These are phyloP conservation scores for Acanthis flammea DNA, from an alignment of 2,797 vertebrate species.

Conservation along the genomic window DNA sequence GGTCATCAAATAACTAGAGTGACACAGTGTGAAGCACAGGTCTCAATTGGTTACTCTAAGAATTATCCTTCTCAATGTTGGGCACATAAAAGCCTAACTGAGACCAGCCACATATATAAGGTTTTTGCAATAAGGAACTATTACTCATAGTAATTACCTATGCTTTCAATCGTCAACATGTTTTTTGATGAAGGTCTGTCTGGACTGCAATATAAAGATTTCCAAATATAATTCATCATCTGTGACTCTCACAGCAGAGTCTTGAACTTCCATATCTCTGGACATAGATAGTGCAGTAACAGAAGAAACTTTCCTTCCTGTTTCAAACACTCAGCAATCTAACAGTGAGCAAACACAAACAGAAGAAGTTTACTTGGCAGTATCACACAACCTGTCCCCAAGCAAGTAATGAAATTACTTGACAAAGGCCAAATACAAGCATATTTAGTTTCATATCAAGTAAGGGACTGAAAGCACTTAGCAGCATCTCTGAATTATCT, in stretches of 20 bases:
- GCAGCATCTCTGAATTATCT: not conserved
- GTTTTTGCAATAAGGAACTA: not conserved
- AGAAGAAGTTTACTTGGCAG: not conserved
- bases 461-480: not conserved
- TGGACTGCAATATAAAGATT: not conserved
- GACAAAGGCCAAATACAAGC: not conserved
- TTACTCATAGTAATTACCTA: not conserved
- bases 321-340: not conserved
- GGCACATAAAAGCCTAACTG: not conserved
- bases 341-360: not conserved
- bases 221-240: not conserved
- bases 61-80: not conserved
- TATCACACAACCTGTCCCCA: not conserved
- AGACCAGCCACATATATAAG: not conserved
- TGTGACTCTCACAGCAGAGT: not conserved
- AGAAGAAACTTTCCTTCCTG: not conserved
- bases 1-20: not conserved
- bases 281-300: not conserved
- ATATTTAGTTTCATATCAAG: not conserved
- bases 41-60: not conserved
- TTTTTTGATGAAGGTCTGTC: not conserved
- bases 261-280: not conserved
- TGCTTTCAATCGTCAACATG: not conserved
- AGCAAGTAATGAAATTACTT: not conserved
- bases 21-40: not conserved